Evolutionary conservation across 2,113 vertebrate species (phyloP).

Genomic region (Cepphus grylle): DNA sequence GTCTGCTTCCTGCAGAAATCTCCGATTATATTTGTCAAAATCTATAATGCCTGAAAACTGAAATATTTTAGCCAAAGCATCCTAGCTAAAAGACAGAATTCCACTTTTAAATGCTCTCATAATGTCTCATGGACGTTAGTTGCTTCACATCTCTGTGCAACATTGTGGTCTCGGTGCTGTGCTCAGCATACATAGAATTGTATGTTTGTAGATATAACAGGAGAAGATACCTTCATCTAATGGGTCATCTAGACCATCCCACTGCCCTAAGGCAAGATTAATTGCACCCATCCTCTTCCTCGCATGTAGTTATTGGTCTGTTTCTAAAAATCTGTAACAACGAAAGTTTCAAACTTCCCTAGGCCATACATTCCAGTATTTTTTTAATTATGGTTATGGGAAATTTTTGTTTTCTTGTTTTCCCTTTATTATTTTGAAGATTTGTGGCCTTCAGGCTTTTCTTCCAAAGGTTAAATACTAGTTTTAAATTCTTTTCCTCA

Average conservation of each 20-base stretch:
- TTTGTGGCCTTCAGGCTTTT: background rate
- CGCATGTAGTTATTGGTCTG: background rate
- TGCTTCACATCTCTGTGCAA: background rate
- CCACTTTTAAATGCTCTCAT: background rate
- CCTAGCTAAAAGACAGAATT: background rate
- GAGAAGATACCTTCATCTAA: background rate
- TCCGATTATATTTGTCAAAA: background rate
- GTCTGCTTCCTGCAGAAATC: background rate
- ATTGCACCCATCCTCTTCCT: background rate
- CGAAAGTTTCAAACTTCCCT: background rate
- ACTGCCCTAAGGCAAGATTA: background rate
- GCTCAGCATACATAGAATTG: background rate
- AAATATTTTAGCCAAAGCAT: background rate
- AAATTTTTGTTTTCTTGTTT: background rate
- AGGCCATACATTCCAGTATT: background rate
- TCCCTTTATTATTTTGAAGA: background rate
- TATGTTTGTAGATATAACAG: background rate
- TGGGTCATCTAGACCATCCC: background rate
- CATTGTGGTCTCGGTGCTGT: background rate
- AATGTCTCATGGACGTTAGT: background rate
- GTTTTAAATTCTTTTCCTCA: background rate
- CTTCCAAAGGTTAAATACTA: background rate
- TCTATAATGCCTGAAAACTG: background rate
- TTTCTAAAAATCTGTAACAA: background rate
- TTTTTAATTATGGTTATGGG: background rate